Evolutionary conservation across 2,888 invertebrate species (phyloP).

Genomic region (Sinelater perroti): DNA sequence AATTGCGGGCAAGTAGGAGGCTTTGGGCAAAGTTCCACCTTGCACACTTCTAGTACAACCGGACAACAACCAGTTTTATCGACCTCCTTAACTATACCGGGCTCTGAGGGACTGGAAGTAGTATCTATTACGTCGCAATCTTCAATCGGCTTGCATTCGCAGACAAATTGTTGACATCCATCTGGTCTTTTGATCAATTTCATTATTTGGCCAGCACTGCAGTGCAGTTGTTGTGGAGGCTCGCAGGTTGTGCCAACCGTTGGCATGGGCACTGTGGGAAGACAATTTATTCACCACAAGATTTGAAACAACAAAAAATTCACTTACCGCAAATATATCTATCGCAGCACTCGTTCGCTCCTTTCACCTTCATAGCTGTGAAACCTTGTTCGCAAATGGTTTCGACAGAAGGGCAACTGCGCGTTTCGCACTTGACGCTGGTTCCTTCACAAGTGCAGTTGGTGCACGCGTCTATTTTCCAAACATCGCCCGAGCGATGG

Average conservation of each 20-base stretch:
- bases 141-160: constrained; percentile 78
- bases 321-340: constrained; percentile 72
- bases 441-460: constrained; percentile 73
- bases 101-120: constrained; percentile 54
- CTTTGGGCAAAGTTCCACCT: constrained; percentile 69
- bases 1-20: constrained; percentile 68
- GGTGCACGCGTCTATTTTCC: constrained; percentile 78
- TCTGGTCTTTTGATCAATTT: constrained; percentile 71
- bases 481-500: constrained; percentile 73
- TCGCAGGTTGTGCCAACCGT: constrained; percentile 66
- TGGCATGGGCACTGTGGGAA: constrained; percentile 68
- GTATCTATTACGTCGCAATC: constrained; percentile 70
- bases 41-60: constrained; percentile 67
- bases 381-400: constrained; percentile 71
- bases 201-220: constrained; percentile 75
- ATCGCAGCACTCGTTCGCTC: constrained; percentile 73
- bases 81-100: constrained; percentile 69
- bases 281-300: no score
- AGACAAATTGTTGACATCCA: constrained; percentile 78
- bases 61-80: constrained; percentile 79
- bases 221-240: constrained; percentile 73
- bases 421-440: constrained; percentile 71
- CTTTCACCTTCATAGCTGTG: constrained; percentile 63
- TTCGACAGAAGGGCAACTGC: constrained; percentile 65
- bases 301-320: not conserved